Evolutionary conservation across 2,888 invertebrate genomes (phyloP).

Genomic region (Griposia aprilina): DNA sequence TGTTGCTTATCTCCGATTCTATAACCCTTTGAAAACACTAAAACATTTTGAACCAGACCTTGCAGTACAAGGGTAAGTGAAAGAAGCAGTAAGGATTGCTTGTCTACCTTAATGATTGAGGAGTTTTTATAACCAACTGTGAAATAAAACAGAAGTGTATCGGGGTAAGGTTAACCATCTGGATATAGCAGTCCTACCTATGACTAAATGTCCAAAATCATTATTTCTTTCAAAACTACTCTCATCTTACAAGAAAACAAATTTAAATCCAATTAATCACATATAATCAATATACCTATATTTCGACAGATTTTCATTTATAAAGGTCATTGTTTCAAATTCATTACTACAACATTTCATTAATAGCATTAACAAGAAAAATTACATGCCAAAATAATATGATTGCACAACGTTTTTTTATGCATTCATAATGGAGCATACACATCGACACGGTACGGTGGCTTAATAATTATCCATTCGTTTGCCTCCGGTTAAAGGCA

Average conservation of each 20-base stretch:
- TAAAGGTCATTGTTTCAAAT: slow-evolving; percentile 10
- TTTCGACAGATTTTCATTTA: not conserved
- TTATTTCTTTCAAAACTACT: too few species aligned
- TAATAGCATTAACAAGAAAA: slow-evolving; percentile 12
- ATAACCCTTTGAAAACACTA: not conserved
- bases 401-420: slow-evolving; percentile 11
- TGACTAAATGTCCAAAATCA: not conserved
- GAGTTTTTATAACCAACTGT: too few species aligned
- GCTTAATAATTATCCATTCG: slow-evolving; percentile 14
- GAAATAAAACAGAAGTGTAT: too few species aligned
- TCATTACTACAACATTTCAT: slow-evolving; percentile 27
- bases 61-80: too few species aligned
- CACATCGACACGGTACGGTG: slow-evolving; percentile 20
- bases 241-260: not conserved
- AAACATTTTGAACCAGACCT: not conserved
- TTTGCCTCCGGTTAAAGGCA: slow-evolving; percentile 20
- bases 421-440: slow-evolving; percentile 26
- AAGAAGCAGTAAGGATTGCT: too few species aligned
- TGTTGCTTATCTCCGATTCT: too few species aligned
- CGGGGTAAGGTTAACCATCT: not conserved
- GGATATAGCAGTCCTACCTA: not conserved
- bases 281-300: not conserved
- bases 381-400: slow-evolving; percentile 3
- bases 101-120: too few species aligned
- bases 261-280: not conserved